Conservation (phyloP, 2,888 invertebrate species). For the Acronicta alni region DNA sequence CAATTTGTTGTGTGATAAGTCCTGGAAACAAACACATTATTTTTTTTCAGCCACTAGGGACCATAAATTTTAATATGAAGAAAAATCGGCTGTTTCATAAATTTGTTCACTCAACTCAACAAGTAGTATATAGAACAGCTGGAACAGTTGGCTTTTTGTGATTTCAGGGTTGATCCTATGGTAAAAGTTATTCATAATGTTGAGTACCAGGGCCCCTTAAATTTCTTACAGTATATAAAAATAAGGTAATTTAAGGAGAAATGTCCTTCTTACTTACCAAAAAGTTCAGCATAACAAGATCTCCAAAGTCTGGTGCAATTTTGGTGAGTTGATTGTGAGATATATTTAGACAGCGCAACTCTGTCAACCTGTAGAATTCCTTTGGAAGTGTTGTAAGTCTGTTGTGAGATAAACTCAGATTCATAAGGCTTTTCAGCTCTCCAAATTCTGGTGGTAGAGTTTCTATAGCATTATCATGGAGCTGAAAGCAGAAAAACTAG, state of each 20-base stretch:
- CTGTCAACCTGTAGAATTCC: slow-evolving; percentile 92
- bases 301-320: slow-evolving; percentile 92
- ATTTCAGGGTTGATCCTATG: too few species aligned
- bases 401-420: slow-evolving; percentile 92
- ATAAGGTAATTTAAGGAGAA: too few species aligned
- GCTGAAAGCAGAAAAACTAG: slow-evolving; percentile 81
- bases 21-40: slow-evolving; percentile 82
- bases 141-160: too few species aligned
- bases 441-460: slow-evolving; percentile 93
- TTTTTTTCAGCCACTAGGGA: neutral
- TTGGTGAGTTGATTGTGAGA: slow-evolving; percentile 92
- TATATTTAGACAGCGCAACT: slow-evolving; percentile 92
- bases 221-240: too few species aligned
- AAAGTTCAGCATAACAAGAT: slow-evolving; percentile 92
- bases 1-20: slow-evolving; percentile 94
- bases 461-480: slow-evolving; percentile 95
- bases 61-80: too few species aligned
- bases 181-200: too few species aligned
- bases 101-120: too few species aligned
- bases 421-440: slow-evolving; percentile 91
- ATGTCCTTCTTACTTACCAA: slow-evolving; percentile 74
- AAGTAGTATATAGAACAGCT: too few species aligned
- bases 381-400: slow-evolving; percentile 90
- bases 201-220: too few species aligned
- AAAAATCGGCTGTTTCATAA: too few species aligned